phyloP scores from a whole-genome alignment of 53 echinoderm and acorn worm species.

The Arbacia lixula region DNA sequence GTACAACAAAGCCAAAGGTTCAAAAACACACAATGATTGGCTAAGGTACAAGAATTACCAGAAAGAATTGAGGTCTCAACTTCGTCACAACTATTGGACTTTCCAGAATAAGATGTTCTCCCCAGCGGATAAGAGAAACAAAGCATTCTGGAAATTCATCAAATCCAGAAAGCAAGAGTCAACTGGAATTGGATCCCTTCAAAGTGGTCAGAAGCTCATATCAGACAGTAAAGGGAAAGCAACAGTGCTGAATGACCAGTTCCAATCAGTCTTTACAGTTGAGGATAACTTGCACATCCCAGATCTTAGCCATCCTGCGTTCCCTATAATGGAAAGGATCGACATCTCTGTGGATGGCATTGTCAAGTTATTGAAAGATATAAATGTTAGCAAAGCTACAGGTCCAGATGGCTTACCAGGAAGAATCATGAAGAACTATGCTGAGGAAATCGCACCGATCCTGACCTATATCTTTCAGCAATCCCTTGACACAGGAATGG shows the following conservation, averaged over 20 bases:
- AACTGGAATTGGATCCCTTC: constrained; percentile 2
- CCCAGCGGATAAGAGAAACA: constrained; percentile 44
- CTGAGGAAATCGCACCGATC: constrained; percentile 52
- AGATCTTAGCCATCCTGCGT: constrained; percentile 5
- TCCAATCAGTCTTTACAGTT: constrained; percentile 21
- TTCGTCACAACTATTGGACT: too few species aligned
- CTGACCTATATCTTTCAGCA: constrained; percentile 60
- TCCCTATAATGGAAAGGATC: constrained; percentile 12
- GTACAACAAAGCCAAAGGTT: too few species aligned
- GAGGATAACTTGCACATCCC: constrained; percentile 25
- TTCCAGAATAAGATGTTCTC: too few species aligned
- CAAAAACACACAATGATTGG: too few species aligned
- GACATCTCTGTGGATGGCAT: constrained; percentile 8
- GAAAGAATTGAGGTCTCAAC: too few species aligned
- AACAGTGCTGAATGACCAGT: constrained; percentile 28
- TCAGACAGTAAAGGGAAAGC: constrained; percentile 59
- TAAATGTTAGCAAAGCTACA: constrained; percentile 53
- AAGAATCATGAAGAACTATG: constrained; percentile 36
- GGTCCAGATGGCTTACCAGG: constrained; percentile 55
- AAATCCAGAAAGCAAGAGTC: constrained; percentile 54
- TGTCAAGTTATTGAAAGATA: not conserved
- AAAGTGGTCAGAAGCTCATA: constrained; percentile 32
- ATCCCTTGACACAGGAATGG: constrained; percentile 51
- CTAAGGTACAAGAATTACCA: too few species aligned
- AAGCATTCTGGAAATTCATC: constrained; percentile 51